phyloP scores from a whole-genome alignment of 1,140 invertebrate species.

The Panagrolaimus sp. region DNA sequence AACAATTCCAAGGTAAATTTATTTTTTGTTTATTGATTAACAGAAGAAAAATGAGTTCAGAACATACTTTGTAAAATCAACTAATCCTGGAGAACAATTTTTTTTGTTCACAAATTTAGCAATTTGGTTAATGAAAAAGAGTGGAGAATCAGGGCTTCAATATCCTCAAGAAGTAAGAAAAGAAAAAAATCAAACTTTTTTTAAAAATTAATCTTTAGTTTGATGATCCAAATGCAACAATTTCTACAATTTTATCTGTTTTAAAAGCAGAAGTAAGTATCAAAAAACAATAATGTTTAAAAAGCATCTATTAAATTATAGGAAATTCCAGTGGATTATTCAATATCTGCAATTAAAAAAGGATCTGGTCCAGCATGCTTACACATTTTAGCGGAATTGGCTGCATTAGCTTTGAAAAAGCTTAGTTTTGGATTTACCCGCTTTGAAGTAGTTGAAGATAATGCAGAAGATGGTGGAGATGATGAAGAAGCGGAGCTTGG shows the following conservation, averaged over 20 bases:
- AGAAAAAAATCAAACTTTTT: neutral
- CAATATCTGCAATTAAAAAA: conserved; percentile 7
- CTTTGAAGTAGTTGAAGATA: neutral
- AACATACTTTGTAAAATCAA: conserved; percentile 83
- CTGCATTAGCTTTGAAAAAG: conserved; percentile 4
- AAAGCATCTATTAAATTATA: neutral
- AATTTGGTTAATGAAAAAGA: conserved; percentile 81
- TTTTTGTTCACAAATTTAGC: conserved; percentile 81
- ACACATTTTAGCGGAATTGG: conserved; percentile 3
- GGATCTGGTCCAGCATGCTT: conserved; percentile 24
- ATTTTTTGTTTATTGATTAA: too few relatives aligned
- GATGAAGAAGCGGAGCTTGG: conserved; percentile 19
- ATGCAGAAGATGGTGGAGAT: neutral
- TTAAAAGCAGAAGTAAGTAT: conserved; percentile 64
- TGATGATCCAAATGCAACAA: conserved; percentile 81
- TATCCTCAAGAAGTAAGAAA: conserved; percentile 71
- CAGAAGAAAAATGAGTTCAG: conserved; percentile 62
- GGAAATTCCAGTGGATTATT: conserved; percentile 1
- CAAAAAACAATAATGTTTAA: conserved; percentile 44
- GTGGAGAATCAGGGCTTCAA: conserved; percentile 71
- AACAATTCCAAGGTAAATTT: conserved; percentile 59
- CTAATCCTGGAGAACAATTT: conserved; percentile 93
- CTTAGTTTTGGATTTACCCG: neutral
- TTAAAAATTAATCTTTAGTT: conserved; percentile 23
- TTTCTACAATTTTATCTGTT: conserved; percentile 74